phyloP scores from a whole-genome alignment of 2,113 vertebrate genomes.

The Forbesichthys papilliferus region DNA sequence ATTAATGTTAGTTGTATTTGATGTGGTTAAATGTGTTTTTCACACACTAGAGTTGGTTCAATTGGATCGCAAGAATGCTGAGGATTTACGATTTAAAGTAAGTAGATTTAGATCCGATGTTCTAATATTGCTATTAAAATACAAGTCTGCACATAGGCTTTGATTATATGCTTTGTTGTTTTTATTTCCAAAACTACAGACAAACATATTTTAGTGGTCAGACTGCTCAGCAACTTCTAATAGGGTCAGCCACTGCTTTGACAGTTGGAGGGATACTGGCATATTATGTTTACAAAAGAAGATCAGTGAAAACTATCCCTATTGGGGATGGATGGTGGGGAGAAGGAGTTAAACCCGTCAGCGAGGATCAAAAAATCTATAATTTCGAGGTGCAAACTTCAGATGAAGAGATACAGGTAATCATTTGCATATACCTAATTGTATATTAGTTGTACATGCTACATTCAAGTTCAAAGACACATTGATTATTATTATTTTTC shows the following conservation, averaged over 20 bases:
- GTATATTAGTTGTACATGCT: neutral
- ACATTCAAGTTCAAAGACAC: neutral
- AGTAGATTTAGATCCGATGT: slow-evolving; percentile 18
- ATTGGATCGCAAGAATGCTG: slow-evolving; percentile 42
- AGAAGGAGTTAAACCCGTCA: slow-evolving; percentile 58
- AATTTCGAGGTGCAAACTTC: slow-evolving; percentile 77
- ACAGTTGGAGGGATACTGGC: slow-evolving; percentile 75
- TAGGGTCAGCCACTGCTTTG: slow-evolving; percentile 58
- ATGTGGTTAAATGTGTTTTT: too few relatives aligned
- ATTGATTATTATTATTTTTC: neutral
- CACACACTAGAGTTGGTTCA: too few relatives aligned
- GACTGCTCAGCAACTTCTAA: slow-evolving; percentile 43
- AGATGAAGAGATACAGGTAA: slow-evolving; percentile 80
- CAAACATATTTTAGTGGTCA: too few relatives aligned
- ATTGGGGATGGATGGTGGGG: slow-evolving; percentile 87
- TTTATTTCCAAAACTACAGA: too few relatives aligned
- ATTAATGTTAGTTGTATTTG: too few relatives aligned
- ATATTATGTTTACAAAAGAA: slow-evolving; percentile 67
- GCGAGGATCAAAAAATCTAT: slow-evolving; percentile 74
- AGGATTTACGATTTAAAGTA: slow-evolving; percentile 55
- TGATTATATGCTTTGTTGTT: too few relatives aligned
- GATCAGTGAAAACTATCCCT: slow-evolving; percentile 72
- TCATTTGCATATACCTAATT: neutral
- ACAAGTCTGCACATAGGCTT: neutral
- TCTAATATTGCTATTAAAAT: neutral